phyloP scores from a whole-genome alignment of 2,113 vertebrate species.

The Emydocephalus ijimae region DNA sequence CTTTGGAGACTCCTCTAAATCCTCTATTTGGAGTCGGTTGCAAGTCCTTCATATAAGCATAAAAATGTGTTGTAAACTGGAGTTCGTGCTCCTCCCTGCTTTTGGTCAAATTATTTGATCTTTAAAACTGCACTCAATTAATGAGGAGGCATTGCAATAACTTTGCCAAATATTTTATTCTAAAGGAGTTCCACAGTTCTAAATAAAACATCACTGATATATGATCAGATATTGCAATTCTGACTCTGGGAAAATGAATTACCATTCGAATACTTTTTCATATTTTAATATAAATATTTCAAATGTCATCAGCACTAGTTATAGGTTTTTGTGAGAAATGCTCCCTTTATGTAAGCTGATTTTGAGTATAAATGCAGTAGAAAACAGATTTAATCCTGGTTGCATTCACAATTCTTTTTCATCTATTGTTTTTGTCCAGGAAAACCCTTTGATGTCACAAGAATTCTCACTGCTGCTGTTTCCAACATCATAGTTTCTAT shows the following conservation, averaged over 20 bases:
- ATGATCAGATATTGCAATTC: neutral
- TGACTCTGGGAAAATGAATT: neutral
- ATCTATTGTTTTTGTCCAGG: slow-evolving; percentile 11
- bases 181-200: neutral
- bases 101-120: neutral
- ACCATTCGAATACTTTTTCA: neutral
- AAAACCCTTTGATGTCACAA: slow-evolving; percentile 48
- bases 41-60: neutral
- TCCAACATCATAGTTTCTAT: slow-evolving; percentile 56
- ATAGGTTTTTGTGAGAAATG: neutral
- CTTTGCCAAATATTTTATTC: neutral
- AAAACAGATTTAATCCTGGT: neutral
- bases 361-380: neutral
- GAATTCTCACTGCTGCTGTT: slow-evolving; percentile 41
- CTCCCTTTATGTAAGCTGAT: neutral
- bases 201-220: neutral
- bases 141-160: neutral
- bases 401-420: neutral
- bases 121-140: neutral
- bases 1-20: neutral
- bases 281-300: neutral
- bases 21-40: neutral
- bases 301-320: neutral
- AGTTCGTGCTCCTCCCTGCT: neutral
- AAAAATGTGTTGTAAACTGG: neutral